Evolutionary conservation across 1,140 invertebrate species (phyloP).

Genomic region (Heterodera schachtii): DNA sequence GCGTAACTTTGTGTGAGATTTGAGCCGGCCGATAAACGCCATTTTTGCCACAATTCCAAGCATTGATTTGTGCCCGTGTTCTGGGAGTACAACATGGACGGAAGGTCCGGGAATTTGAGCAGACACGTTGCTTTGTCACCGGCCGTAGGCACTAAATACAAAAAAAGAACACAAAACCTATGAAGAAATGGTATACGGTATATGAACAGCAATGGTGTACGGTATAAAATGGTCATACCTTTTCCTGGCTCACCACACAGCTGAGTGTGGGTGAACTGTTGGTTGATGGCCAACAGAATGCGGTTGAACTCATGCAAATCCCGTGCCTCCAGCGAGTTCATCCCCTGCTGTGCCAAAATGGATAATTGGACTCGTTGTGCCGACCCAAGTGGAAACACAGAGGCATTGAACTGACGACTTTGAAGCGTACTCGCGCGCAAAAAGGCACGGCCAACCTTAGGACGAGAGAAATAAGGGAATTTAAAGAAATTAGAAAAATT

Average conservation of each 20-base stretch:
- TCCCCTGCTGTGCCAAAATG: conserved; percentile 47
- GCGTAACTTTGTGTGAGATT: conserved; percentile 40
- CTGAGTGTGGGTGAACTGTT: conserved; percentile 36
- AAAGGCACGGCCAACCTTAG: conserved; percentile 44
- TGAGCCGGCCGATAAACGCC: conserved; percentile 41
- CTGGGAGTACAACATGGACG: conserved; percentile 5
- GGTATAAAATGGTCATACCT: background rate
- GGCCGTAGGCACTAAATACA: background rate
- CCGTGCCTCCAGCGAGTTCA: conserved; percentile 39
- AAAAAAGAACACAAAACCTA: too few relatives aligned
- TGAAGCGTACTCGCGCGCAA: conserved; percentile 42
- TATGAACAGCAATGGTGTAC: too few relatives aligned
- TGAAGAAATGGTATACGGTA: too few relatives aligned
- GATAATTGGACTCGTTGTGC: conserved; percentile 32
- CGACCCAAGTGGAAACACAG: conserved; percentile 10
- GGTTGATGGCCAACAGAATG: conserved; percentile 45
- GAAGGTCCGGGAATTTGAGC: conserved; percentile 12
- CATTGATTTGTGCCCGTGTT: conserved; percentile 17
- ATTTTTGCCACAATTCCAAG: conserved; percentile 43
- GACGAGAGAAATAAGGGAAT: too few relatives aligned
- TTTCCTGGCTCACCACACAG: conserved; percentile 38
- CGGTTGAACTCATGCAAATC: conserved; percentile 44
- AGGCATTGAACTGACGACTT: conserved; percentile 43
- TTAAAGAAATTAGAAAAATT: background rate
- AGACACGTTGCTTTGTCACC: conserved; percentile 27